Evolutionary conservation across 1,140 invertebrate species (phyloP).

Genomic region (Oscheius sp.): DNA sequence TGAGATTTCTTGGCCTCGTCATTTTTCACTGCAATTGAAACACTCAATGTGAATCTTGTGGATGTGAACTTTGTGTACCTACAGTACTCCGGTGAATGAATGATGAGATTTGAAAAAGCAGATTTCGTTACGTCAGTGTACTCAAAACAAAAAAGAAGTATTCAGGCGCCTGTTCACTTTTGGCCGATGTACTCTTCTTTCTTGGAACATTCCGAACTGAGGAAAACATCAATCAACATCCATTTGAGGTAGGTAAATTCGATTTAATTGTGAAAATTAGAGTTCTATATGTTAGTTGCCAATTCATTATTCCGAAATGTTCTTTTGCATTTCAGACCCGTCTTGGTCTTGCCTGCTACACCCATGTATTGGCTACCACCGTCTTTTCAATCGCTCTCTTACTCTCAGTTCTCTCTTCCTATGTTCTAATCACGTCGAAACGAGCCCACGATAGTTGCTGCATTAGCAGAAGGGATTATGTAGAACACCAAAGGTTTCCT

Average conservation of each 20-base stretch:
- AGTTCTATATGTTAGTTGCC: background rate
- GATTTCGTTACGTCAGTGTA: too few relatives aligned
- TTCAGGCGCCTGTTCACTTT: constrained; percentile 27
- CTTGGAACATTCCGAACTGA: background rate
- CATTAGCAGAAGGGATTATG: constrained; percentile 15
- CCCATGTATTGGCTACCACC: constrained; percentile 20
- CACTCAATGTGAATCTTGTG: too few relatives aligned
- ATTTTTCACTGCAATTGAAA: too few relatives aligned
- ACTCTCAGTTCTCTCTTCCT: constrained; percentile 25
- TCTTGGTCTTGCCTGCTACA: constrained; percentile 21
- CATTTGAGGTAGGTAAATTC: background rate
- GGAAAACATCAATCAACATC: background rate
- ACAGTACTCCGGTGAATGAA: too few relatives aligned
- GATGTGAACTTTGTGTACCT: too few relatives aligned
- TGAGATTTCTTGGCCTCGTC: too few relatives aligned
- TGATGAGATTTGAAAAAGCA: too few relatives aligned
- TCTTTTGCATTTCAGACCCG: constrained; percentile 4
- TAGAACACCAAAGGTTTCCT: constrained; percentile 18
- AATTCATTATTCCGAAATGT: background rate
- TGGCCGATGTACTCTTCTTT: constrained; percentile 23
- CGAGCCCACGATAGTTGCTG: constrained; percentile 20
- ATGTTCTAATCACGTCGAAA: constrained; percentile 18
- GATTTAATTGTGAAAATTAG: too few relatives aligned
- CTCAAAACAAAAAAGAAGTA: too few relatives aligned
- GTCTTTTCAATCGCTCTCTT: constrained; percentile 21